Conservation (phyloP, 1,140 invertebrate species). For the Drosophila bipectinata region DNA sequence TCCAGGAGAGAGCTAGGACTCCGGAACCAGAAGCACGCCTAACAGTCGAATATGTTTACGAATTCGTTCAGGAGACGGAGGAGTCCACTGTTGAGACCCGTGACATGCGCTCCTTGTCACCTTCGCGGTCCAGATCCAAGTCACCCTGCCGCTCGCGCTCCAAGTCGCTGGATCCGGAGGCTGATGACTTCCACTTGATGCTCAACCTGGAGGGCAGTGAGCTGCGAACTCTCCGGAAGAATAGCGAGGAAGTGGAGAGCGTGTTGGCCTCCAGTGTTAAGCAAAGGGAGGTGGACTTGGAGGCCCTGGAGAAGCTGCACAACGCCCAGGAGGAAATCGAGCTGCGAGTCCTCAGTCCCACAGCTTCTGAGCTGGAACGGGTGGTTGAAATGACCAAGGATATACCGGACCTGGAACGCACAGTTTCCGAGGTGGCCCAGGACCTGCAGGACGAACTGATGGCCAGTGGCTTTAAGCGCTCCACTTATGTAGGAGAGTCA, state of each 20-base stretch:
- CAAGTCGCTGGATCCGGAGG: background rate
- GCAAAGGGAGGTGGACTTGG: conserved; percentile 52
- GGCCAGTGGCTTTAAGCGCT: conserved; percentile 71
- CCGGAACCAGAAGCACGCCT: conserved; percentile 54
- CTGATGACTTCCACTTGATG: conserved; percentile 62
- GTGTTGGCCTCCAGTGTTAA: conserved; percentile 26
- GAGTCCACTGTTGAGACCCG: conserved; percentile 13
- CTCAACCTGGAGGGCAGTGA: conserved; percentile 61
- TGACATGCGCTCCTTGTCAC: conserved; percentile 51
- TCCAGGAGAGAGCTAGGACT: conserved; percentile 51
- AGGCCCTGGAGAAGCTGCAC: conserved; percentile 54
- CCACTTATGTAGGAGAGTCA: conserved; percentile 78
- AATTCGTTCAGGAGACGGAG: conserved; percentile 35
- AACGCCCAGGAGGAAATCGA: conserved; percentile 71
- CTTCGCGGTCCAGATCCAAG: conserved; percentile 36
- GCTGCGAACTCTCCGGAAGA: conserved; percentile 46
- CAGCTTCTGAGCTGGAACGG: conserved; percentile 30
- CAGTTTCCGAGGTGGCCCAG: conserved; percentile 60
- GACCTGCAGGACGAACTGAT: conserved; percentile 65
- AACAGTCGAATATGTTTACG: conserved; percentile 66
- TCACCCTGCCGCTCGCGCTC: conserved; percentile 42
- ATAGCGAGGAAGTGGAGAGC: conserved; percentile 57
- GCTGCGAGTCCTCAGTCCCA: conserved; percentile 56
- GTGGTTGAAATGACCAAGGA: conserved; percentile 19
- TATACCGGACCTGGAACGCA: conserved; percentile 56